Evolutionary conservation across 2,113 vertebrate species (phyloP).

Genomic region (Rhineura floridana): DNA sequence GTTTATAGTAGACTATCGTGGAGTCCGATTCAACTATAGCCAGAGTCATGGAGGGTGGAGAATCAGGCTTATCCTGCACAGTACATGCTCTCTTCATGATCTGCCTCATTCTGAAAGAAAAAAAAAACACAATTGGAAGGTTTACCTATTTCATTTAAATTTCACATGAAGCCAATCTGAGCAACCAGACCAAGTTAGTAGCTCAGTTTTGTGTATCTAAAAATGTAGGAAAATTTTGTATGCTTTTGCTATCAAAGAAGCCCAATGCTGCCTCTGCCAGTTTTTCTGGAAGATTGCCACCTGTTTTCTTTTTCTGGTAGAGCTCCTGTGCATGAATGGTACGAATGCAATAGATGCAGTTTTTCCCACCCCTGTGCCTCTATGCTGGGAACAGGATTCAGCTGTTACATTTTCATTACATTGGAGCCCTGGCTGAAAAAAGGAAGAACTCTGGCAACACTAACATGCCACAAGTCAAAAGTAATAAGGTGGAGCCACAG

Average conservation of each 20-base stretch:
- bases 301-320: not conserved
- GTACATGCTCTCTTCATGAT: constrained; percentile 72
- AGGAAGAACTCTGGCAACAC: too few relatives aligned
- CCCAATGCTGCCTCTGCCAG: not conserved
- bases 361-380: not conserved
- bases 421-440: too few relatives aligned
- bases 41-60: constrained; percentile 76
- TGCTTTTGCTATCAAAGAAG: not conserved
- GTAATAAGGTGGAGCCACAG: too few relatives aligned
- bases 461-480: too few relatives aligned
- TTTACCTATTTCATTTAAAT: not conserved
- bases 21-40: constrained; percentile 93
- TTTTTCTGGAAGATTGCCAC: not conserved
- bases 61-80: constrained; percentile 50
- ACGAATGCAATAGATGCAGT: not conserved
- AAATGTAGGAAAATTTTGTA: not conserved
- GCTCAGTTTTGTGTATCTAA: not conserved
- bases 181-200: not conserved
- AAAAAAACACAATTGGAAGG: constrained; percentile 29
- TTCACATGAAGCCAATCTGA: not conserved
- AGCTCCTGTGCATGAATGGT: too few relatives aligned
- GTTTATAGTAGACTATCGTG: constrained; percentile 92
- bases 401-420: too few relatives aligned
- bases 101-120: constrained; percentile 73
- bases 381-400: too few relatives aligned